phyloP scores from a whole-genome alignment of 2,113 vertebrate species.

The Ameiurus melas region DNA sequence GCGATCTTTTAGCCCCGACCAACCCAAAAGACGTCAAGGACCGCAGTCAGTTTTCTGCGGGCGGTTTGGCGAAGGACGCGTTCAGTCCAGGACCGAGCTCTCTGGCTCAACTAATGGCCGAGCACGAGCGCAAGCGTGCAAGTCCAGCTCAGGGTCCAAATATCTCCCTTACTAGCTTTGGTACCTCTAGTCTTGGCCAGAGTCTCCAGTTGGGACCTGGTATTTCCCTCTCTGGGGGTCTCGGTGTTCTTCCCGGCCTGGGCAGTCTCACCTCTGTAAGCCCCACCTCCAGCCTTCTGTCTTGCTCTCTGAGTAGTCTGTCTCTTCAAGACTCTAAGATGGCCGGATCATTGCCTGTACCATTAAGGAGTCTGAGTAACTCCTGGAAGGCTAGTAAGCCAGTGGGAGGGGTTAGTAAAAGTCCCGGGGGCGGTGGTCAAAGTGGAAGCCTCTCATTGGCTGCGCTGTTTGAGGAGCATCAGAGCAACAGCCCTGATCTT shows the following conservation, averaged over 20 bases:
- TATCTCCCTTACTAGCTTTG: neutral
- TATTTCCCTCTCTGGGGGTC: conserved; percentile 21
- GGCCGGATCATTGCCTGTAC: conserved; percentile 55
- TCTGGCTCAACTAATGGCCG: conserved; percentile 68
- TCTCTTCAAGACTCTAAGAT: conserved; percentile 61
- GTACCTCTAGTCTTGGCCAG: conserved; percentile 49
- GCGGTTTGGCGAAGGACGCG: conserved; percentile 21
- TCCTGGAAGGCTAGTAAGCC: conserved; percentile 61
- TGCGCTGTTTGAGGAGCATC: conserved; percentile 83
- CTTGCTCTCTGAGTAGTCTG: conserved; percentile 69
- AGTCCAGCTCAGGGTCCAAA: conserved; percentile 55
- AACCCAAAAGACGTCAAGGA: conserved; percentile 26
- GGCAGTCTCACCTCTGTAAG: conserved; percentile 1
- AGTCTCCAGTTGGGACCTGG: conserved; percentile 20
- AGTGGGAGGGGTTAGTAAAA: conserved; percentile 40
- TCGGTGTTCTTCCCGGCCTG: conserved; percentile 45
- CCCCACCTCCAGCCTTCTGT: conserved; percentile 59
- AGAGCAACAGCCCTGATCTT: conserved; percentile 65
- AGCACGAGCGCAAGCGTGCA: conserved; percentile 57
- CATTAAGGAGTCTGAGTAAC: conserved; percentile 67
- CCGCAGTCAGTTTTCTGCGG: neutral
- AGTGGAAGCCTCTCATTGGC: conserved; percentile 78
- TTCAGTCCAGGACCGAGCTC: conserved; percentile 14
- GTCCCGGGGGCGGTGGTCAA: conserved; percentile 52
- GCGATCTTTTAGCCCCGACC: conserved; percentile 61